Evolutionary conservation across 2,888 invertebrate genomes (phyloP).

Genomic region (Deilephila elpenor): DNA sequence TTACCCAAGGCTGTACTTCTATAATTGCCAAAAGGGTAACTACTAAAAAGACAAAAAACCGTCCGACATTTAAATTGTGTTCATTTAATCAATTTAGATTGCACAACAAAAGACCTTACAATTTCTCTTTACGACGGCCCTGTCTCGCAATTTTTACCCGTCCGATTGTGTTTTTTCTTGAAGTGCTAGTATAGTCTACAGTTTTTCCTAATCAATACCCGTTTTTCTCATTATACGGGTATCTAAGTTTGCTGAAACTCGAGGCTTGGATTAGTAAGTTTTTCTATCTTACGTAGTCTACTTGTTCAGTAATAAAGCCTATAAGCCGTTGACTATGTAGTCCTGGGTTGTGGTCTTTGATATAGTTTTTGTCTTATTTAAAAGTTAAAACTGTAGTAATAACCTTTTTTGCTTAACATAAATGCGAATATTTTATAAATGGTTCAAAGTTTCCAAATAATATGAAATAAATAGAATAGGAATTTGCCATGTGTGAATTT

Average conservation of each 20-base stretch:
- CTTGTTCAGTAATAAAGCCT: neutral
- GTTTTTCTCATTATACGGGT: slow-evolving; percentile 10
- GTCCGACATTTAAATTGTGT: neutral
- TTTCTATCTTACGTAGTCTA: neutral
- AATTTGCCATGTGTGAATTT: too few species aligned
- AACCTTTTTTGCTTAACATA: too few species aligned
- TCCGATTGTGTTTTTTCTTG: neutral
- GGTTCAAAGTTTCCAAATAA: too few species aligned
- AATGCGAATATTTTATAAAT: too few species aligned
- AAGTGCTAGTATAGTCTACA: neutral
- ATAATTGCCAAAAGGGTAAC: too few species aligned
- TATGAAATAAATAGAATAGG: too few species aligned
- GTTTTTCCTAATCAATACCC: neutral
- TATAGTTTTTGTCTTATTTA: too few species aligned
- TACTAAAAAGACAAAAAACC: neutral
- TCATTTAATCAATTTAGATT: neutral
- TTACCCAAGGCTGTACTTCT: too few species aligned
- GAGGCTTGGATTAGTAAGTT: neutral
- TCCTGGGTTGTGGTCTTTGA: too few species aligned
- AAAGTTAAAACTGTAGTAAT: too few species aligned
- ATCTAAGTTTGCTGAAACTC: neutral
- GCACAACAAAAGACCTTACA: neutral
- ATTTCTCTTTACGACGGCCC: neutral
- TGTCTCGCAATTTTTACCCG: neutral
- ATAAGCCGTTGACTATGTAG: too few species aligned